Conservation (phyloP, 2,797 vertebrate genomes). For the Helicolenus hilgendorfi region DNA sequence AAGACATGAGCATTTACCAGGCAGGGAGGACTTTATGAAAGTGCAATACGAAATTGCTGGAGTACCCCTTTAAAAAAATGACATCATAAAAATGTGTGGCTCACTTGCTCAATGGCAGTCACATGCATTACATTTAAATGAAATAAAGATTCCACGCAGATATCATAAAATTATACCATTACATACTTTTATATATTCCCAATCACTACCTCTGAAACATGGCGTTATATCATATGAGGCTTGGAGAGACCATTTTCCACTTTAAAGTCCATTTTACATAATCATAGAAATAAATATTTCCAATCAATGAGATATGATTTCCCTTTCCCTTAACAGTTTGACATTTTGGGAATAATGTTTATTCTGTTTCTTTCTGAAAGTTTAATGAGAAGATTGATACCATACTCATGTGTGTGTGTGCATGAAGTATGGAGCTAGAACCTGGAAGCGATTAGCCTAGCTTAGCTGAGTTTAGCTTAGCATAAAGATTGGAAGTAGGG, state of each 20-base stretch:
- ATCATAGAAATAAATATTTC: neutral
- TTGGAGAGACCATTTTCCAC: neutral
- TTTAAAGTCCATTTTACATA: neutral
- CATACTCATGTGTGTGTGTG: neutral
- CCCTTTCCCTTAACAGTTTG: neutral
- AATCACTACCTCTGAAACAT: conserved; percentile 2
- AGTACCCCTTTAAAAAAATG: neutral
- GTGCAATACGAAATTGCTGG: neutral
- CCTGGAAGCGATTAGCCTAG: neutral
- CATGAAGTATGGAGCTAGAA: neutral
- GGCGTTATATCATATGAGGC: neutral
- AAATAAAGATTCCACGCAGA: neutral
- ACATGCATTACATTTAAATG: neutral
- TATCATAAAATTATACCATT: neutral
- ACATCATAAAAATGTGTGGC: neutral
- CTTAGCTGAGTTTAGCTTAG: neutral
- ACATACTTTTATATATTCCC: neutral
- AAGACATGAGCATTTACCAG: neutral
- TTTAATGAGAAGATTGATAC: neutral
- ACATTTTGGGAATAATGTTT: neutral
- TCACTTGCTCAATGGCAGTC: neutral
- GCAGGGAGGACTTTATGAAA: neutral
- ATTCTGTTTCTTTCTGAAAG: neutral
- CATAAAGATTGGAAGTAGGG: neutral
- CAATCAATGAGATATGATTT: neutral